Evolutionary conservation across 2,113 vertebrate species (phyloP).

Genomic region (Willisornis vidua): DNA sequence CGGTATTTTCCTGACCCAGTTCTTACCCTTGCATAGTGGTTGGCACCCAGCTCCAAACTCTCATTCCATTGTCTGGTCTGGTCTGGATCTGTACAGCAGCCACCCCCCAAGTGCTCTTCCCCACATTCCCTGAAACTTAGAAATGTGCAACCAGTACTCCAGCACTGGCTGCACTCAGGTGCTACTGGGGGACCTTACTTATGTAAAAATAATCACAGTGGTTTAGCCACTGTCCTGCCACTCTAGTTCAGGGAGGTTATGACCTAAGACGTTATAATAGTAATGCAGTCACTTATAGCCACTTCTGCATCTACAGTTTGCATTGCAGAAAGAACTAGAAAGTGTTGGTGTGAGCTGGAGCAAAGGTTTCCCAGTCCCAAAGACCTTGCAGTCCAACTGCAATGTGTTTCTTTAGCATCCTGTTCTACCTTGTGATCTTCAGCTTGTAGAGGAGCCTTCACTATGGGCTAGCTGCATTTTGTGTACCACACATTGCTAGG

Average conservation of each 20-base stretch:
- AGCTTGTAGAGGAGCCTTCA: neutral
- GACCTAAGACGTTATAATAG: neutral
- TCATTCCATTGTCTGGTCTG: conserved; percentile 11
- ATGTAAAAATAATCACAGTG: neutral
- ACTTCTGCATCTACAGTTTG: neutral
- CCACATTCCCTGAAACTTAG: neutral
- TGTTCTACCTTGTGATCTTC: neutral
- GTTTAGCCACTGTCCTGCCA: neutral
- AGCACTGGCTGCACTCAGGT: neutral
- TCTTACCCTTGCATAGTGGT: conserved; percentile 1
- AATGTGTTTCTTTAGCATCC: neutral
- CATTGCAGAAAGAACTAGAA: neutral
- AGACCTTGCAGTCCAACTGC: neutral
- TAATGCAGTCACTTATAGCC: neutral
- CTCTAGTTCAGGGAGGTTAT: neutral
- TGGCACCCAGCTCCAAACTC: conserved; percentile 5
- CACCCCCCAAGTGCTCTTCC: neutral
- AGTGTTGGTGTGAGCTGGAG: neutral
- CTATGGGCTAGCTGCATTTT: neutral
- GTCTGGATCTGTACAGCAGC: neutral
- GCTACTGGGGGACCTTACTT: neutral
- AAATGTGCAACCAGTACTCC: neutral
- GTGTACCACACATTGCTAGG: neutral
- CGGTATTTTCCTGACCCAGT: conserved; percentile 57
- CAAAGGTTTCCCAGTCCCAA: neutral